Evolutionary conservation across 2,113 vertebrate genomes (phyloP).

Genomic region (Mus spicilegus): DNA sequence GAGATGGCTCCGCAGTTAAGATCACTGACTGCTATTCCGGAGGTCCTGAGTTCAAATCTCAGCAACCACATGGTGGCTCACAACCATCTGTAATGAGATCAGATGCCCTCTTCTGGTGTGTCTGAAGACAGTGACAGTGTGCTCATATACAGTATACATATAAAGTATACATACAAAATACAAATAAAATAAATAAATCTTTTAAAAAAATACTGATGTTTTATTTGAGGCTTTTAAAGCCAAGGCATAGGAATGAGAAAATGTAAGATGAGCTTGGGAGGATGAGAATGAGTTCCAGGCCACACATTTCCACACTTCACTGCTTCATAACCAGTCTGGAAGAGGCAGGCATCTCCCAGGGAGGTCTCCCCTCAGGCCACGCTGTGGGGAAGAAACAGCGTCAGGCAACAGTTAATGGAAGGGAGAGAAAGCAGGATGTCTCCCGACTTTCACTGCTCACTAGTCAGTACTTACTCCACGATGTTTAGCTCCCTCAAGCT

Average conservation of each 20-base stretch:
- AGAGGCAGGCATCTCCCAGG: background rate
- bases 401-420: background rate
- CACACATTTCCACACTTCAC: background rate
- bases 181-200: too few relatives aligned
- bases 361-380: background rate
- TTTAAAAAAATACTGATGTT: background rate
- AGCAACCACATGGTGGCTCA: too few relatives aligned
- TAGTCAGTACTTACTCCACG: background rate
- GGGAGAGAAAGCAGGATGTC: background rate
- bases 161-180: too few relatives aligned
- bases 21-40: too few relatives aligned
- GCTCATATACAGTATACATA: too few relatives aligned
- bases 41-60: too few relatives aligned
- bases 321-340: background rate
- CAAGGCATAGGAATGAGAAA: background rate
- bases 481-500: background rate
- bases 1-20: too few relatives aligned
- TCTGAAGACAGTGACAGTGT: too few relatives aligned
- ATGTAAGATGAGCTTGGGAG: background rate
- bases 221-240: slow-evolving; percentile 48
- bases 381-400: background rate
- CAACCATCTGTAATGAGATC: too few relatives aligned
- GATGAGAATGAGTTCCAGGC: too few relatives aligned
- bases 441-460: background rate
- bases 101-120: too few relatives aligned